phyloP scores from a whole-genome alignment of 2,113 vertebrate species.

The Cyprinus carpio region DNA sequence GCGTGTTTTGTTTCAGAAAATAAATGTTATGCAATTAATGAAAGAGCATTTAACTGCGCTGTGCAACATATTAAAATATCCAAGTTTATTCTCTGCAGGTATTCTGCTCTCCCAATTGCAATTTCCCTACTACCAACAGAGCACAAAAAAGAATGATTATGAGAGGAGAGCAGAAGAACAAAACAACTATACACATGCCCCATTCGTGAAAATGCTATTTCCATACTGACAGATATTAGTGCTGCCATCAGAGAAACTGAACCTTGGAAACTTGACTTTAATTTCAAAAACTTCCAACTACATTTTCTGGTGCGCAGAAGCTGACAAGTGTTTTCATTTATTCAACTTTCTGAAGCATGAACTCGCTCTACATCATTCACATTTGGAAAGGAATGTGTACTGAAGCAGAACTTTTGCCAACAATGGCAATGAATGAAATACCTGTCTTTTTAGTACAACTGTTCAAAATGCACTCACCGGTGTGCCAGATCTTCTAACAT shows the following conservation, averaged over 20 bases:
- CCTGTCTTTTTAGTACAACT: neutral
- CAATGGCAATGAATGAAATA: neutral
- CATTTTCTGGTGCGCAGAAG: neutral
- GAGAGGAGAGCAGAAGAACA: neutral
- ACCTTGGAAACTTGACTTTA: neutral
- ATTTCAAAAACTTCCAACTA: neutral
- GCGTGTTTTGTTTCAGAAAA: neutral
- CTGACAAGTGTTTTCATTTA: neutral
- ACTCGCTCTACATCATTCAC: neutral
- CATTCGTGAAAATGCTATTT: neutral
- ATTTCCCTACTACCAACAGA: neutral
- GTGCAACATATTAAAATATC: neutral
- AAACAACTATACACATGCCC: neutral
- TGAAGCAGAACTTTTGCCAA: neutral
- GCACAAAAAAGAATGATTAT: neutral
- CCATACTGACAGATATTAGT: neutral
- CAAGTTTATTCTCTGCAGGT: neutral
- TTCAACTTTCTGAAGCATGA: neutral
- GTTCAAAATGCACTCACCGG: conserved; percentile 72
- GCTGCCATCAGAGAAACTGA: neutral
- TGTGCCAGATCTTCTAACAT: conserved; percentile 73
- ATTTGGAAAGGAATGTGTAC: neutral
- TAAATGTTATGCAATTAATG: neutral
- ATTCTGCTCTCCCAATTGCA: neutral
- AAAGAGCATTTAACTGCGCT: neutral